Evolutionary conservation across 2,888 invertebrate genomes (phyloP).

Genomic region (Pyralis farinalis): DNA sequence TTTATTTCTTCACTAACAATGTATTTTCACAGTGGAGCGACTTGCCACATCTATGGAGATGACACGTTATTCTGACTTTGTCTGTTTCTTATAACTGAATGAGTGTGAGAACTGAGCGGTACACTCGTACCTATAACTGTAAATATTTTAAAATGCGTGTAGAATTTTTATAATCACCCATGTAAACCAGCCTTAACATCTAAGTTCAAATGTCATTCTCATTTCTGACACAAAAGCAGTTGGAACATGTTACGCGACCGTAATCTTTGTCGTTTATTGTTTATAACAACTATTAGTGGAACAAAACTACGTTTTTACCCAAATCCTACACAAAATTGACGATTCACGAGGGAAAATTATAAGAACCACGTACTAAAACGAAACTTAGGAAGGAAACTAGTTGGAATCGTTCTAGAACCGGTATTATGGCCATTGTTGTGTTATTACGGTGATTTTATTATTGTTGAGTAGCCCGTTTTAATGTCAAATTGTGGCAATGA

Average conservation of each 20-base stretch:
- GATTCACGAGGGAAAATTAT: conserved; percentile 32
- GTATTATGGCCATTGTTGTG: not conserved
- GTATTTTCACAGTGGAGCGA: too few relatives aligned
- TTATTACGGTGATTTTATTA: conserved; percentile 8
- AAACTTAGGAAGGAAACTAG: not conserved
- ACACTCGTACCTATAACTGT: too few relatives aligned
- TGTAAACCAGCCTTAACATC: conserved; percentile 26
- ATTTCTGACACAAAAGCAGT: conserved; percentile 40
- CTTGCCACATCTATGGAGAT: too few relatives aligned
- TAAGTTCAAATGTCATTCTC: conserved; percentile 39
- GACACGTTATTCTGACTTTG: too few relatives aligned
- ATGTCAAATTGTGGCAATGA: not conserved
- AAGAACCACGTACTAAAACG: conserved; percentile 24
- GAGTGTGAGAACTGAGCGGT: too few relatives aligned
- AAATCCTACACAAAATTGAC: conserved; percentile 28
- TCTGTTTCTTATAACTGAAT: too few relatives aligned
- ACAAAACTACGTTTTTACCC: conserved; percentile 20
- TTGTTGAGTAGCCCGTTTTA: conserved; percentile 4
- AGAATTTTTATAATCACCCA: too few relatives aligned
- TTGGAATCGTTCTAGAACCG: conserved; percentile 1
- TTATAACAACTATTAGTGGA: conserved; percentile 33
- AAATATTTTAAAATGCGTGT: too few relatives aligned
- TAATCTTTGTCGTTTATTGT: conserved; percentile 26
- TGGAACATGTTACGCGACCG: conserved; percentile 33
- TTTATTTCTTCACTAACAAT: too few relatives aligned